Evolutionary conservation across 2,888 invertebrate genomes (phyloP), one percentile per base, ranked within the genome.

Genomic region (Epirrita christyi): DNA sequence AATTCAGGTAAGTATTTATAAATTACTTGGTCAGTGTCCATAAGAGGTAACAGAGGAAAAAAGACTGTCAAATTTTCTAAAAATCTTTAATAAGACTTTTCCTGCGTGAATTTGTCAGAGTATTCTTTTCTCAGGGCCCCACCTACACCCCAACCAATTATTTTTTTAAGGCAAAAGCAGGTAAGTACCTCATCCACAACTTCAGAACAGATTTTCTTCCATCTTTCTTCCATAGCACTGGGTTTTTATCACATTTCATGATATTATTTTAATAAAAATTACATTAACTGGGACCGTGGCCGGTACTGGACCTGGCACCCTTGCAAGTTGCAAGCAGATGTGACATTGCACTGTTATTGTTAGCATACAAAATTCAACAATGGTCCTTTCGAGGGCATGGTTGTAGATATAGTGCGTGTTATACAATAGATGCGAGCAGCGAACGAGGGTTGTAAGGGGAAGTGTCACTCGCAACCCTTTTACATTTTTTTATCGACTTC

Each of bases 401-500:
- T 13, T 43, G 27, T 14, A 28, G 40, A 29, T 34, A 44, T 36
- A 44, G 48, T 56, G 55, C 46, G 55, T 42, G 28, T 28, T 51
- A 36, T 8, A 60, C 52, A 63, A 60, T 52, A 52, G 53, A 47
- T 42, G 21, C 28, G 37, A 50, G 52, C 21, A 4, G 2, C 15
- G 32, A 55, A 43, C 55, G 55, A 48, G 54, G 55, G 45, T 43
- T 40, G 38, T 37, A 44, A 55, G 55, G 68, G 66, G 55, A 56
- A 62, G 66, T 63, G 55, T 45, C 64, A 54, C 48, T 46, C 13
- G 55, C 58, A 52, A 54, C 63, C 63, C 64, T 58, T 59, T 58
- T 47, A 7, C 1, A 14, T 47, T 55, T 59, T 56, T 55, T 57
- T 55, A 43, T 43, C 21, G 32, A 42, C 48, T 49, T 54, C 46